These are phyloP conservation scores for Microchirus variegatus DNA, from an alignment of 2,797 vertebrate species.

Conservation along the genomic window DNA sequence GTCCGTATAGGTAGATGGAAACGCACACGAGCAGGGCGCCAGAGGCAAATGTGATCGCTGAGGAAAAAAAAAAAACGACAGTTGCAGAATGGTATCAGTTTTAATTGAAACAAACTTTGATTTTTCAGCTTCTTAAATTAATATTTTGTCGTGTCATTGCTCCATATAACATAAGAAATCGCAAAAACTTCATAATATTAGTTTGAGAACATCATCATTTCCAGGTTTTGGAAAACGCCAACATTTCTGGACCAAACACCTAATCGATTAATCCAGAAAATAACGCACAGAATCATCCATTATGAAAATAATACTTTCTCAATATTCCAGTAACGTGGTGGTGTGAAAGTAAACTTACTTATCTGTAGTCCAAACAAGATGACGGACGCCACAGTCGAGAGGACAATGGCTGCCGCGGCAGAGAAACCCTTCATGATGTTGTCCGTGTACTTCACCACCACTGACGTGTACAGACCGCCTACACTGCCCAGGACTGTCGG, in stretches of 20 bases:
- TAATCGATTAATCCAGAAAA: too few species aligned
- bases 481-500: conserved; percentile 91
- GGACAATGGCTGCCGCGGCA: conserved; percentile 93
- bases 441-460: conserved; percentile 98
- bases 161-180: too few species aligned
- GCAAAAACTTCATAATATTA: too few species aligned
- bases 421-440: conserved; percentile 99
- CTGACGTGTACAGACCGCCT: conserved; percentile 94
- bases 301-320: too few species aligned
- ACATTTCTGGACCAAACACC: too few species aligned
- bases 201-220: too few species aligned
- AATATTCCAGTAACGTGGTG: background rate
- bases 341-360: conserved; percentile 82
- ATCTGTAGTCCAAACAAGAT: conserved; percentile 93
- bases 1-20: conserved; percentile 96
- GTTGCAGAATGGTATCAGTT: too few species aligned
- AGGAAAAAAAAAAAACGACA: conserved; percentile 13
- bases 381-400: conserved; percentile 94
- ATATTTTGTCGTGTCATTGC: too few species aligned
- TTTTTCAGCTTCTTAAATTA: too few species aligned
- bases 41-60: conserved; percentile 87
- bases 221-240: too few species aligned
- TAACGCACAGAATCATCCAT: too few species aligned
- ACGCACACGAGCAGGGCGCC: conserved; percentile 91
- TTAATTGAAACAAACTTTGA: too few species aligned